Evolutionary conservation across 2,888 invertebrate genomes (phyloP).

Genomic region (Leucophenga montana): DNA sequence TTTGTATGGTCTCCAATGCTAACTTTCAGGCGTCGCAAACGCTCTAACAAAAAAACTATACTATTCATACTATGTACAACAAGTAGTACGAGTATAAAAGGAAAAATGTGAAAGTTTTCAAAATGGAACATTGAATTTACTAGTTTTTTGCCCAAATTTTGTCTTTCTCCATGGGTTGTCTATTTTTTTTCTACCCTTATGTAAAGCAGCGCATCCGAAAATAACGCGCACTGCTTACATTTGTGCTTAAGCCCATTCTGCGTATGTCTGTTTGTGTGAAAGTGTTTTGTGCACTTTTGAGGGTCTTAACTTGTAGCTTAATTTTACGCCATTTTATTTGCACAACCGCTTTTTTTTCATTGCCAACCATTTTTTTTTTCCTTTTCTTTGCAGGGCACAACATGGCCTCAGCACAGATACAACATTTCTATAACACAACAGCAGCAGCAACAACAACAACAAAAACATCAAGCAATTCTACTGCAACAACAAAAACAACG

Average conservation of each 20-base stretch:
- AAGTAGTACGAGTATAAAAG: not conserved
- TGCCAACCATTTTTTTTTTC: constrained; percentile 35
- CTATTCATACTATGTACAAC: not conserved
- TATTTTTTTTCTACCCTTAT: constrained; percentile 1
- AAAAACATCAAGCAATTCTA: constrained; percentile 33
- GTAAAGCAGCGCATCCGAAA: not conserved
- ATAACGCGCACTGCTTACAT: not conserved
- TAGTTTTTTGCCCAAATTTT: not conserved
- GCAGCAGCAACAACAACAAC: constrained; percentile 56
- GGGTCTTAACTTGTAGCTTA: constrained; percentile 21
- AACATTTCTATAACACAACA: constrained; percentile 71
- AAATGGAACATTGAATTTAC: constrained; percentile 1
- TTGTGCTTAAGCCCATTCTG: not conserved
- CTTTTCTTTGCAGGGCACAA: constrained; percentile 70
- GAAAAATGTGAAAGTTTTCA: not conserved
- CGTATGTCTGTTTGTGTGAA: constrained; percentile 1
- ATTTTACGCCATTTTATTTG: constrained; percentile 20
- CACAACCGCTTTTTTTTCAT: not conserved
- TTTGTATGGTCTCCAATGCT: no score
- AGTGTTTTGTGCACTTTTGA: constrained; percentile 11
- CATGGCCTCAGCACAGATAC: constrained; percentile 74
- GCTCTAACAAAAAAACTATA: constrained; percentile 28
- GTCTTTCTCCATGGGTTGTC: not conserved
- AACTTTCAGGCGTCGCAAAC: no score
- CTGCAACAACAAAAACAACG: constrained; percentile 41